phyloP scores from a whole-genome alignment of 2,113 vertebrate genomes.

The Sinocyclocheilus maitianheensis region DNA sequence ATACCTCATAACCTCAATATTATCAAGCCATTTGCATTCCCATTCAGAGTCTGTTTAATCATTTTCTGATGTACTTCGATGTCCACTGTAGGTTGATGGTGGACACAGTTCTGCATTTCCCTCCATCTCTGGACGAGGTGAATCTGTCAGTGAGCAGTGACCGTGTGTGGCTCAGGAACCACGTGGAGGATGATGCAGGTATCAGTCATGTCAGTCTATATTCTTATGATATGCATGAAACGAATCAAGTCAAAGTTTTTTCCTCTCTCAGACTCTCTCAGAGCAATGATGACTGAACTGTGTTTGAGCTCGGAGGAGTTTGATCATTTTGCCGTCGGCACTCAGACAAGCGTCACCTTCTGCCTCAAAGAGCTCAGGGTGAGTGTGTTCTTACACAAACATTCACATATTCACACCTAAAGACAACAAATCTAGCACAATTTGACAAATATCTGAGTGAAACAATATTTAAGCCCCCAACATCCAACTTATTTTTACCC shows the following conservation, averaged over 20 bases:
- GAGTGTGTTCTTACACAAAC: constrained; percentile 42
- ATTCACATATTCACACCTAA: neutral
- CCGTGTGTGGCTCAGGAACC: constrained; percentile 84
- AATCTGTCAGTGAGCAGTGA: constrained; percentile 78
- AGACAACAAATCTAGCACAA: neutral
- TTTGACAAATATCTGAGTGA: neutral
- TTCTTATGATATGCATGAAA: neutral
- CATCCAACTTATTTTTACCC: neutral
- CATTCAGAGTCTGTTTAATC: neutral
- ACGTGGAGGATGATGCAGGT: constrained; percentile 86
- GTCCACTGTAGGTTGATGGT: constrained; percentile 78
- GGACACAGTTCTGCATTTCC: constrained; percentile 87
- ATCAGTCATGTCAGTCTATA: neutral
- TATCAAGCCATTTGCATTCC: neutral
- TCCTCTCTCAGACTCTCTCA: constrained; percentile 69
- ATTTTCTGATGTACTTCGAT: neutral
- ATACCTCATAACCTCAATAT: neutral
- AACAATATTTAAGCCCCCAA: neutral
- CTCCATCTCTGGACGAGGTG: constrained; percentile 85
- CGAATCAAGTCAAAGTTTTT: neutral
- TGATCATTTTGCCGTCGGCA: constrained; percentile 73
- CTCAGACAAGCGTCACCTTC: constrained; percentile 84
- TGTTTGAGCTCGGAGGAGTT: constrained; percentile 86
- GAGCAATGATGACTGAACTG: constrained; percentile 87
- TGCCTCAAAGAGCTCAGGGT: constrained; percentile 93